Evolutionary conservation across 2,888 invertebrate species (phyloP).

Genomic region (Desoria tigrina): DNA sequence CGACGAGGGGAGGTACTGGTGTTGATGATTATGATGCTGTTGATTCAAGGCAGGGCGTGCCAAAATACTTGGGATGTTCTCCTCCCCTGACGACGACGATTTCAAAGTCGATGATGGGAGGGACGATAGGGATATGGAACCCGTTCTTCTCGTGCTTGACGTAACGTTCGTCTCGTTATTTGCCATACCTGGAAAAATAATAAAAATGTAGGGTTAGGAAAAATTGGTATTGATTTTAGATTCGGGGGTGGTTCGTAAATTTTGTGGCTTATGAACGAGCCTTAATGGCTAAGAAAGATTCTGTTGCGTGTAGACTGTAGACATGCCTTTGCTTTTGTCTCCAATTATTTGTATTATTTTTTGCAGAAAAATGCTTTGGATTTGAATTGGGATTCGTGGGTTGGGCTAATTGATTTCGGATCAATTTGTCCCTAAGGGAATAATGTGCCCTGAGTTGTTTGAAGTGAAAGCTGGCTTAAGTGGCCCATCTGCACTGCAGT

Average conservation of each 20-base stretch:
- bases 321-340: neutral
- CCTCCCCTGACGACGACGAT: no score
- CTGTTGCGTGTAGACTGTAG: no score
- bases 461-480: no score
- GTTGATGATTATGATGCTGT: neutral
- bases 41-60: constrained; percentile 8
- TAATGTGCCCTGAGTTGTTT: no score
- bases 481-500: no score
- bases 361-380: neutral
- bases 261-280: no score
- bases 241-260: neutral
- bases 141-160: neutral
- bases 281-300: no score
- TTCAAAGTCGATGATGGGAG: neutral
- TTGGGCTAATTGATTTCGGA: constrained; percentile 15
- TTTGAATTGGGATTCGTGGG: neutral
- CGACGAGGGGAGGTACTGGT: neutral
- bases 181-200: neutral
- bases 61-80: neutral
- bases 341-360: neutral
- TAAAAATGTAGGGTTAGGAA: neutral
- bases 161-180: no score
- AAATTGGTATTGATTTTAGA: neutral
- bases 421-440: constrained; percentile 8
- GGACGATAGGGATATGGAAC: neutral